Evolutionary conservation across 2,797 vertebrate species (phyloP).

Genomic region (Erpetoichthys calabaricus): DNA sequence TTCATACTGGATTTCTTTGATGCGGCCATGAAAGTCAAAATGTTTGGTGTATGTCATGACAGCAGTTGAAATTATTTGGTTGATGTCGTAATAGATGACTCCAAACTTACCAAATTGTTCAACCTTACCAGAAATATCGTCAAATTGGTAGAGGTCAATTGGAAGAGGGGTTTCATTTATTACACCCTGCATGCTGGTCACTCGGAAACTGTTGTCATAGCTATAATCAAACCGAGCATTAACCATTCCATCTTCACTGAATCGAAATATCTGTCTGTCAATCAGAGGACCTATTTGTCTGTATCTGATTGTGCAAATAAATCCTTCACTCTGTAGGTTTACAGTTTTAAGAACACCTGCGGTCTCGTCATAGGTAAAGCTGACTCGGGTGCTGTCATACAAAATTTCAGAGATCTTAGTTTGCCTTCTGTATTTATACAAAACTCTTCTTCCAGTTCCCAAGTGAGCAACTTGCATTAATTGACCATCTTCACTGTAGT

Average conservation of each 20-base stretch:
- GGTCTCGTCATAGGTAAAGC: conserved; percentile 93
- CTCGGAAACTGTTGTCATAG: conserved; percentile 89
- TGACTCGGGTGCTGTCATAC: conserved; percentile 90
- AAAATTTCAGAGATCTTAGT: conserved; percentile 88
- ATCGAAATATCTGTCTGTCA: conserved; percentile 96
- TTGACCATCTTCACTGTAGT: conserved; percentile 93
- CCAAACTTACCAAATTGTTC: conserved; percentile 98
- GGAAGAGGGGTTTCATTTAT: conserved; percentile 94
- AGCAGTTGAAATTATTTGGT: conserved; percentile 95
- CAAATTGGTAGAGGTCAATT: conserved; percentile 95
- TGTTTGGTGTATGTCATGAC: conserved; percentile 98
- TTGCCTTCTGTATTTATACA: conserved; percentile 86
- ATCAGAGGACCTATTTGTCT: conserved; percentile 86
- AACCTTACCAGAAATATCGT: conserved; percentile 94
- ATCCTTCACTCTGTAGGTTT: conserved; percentile 92
- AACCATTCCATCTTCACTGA: conserved; percentile 94
- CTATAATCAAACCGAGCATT: conserved; percentile 96
- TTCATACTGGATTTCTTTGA: conserved; percentile 96
- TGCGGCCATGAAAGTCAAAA: conserved; percentile 85
- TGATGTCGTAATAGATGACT: conserved; percentile 96
- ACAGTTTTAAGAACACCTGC: conserved; percentile 91
- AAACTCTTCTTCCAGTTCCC: conserved; percentile 78
- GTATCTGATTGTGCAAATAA: conserved; percentile 95
- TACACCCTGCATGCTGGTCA: conserved; percentile 94
- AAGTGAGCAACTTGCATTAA: conserved; percentile 80